Conservation (phyloP, 2,888 invertebrate species). For the Netelia inedita region DNA sequence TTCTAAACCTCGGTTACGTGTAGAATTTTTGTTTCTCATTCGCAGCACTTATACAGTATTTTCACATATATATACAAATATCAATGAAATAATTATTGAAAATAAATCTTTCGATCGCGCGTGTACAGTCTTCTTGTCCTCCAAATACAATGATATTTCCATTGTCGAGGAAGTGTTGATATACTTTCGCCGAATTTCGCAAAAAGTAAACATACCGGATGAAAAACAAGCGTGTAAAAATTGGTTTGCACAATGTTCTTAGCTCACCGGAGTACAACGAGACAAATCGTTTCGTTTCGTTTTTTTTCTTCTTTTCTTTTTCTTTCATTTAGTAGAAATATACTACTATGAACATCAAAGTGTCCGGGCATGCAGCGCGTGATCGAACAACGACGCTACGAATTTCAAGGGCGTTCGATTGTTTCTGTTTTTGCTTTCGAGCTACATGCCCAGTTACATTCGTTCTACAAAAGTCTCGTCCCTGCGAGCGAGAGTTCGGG, state of each 20-base stretch:
- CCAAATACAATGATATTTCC: constrained; percentile 45
- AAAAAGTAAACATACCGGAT: constrained; percentile 25
- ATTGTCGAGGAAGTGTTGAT: constrained; percentile 28
- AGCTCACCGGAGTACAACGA: constrained; percentile 77
- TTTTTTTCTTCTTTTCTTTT: too few relatives aligned
- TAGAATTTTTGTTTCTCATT: constrained; percentile 43
- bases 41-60: constrained; percentile 48
- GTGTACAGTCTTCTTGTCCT: constrained; percentile 57
- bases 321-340: constrained; percentile 40
- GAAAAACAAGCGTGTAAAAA: constrained; percentile 33
- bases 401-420: constrained; percentile 53
- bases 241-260: constrained; percentile 77
- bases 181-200: constrained; percentile 43
- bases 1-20: constrained; percentile 16
- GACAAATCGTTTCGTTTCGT: constrained; percentile 69
- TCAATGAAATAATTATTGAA: constrained; percentile 45
- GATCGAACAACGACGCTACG: constrained; percentile 69
- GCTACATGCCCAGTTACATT: constrained; percentile 83
- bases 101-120: constrained; percentile 33
- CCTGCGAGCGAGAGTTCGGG: constrained; percentile 53
- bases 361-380: constrained; percentile 82
- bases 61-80: constrained; percentile 23
- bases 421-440: constrained; percentile 66
- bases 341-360: constrained; percentile 78
- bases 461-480: constrained; percentile 78